Evolutionary conservation across 2,888 invertebrate genomes (phyloP).

Genomic region (Chouioia cunea): DNA sequence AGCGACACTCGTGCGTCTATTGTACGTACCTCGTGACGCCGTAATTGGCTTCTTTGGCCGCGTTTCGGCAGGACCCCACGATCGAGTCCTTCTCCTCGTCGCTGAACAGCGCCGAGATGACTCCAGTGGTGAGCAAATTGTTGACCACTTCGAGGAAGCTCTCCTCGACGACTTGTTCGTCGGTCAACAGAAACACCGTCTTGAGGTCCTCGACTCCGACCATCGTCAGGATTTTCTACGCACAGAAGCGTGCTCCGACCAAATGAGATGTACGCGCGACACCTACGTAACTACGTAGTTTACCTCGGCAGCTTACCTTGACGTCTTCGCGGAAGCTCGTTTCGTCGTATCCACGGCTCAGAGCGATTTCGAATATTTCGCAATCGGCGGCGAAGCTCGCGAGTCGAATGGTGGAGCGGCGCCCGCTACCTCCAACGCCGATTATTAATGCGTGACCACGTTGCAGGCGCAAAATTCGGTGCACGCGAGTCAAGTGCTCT

Average conservation of each 20-base stretch:
- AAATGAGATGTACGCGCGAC: too few relatives aligned
- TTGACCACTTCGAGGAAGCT: conserved; percentile 91
- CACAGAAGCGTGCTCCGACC: too few relatives aligned
- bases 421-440: conserved; percentile 92
- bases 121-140: conserved; percentile 90
- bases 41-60: conserved; percentile 79
- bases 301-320: too few relatives aligned
- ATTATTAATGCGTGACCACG: conserved; percentile 87
- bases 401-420: conserved; percentile 83
- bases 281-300: too few relatives aligned
- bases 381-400: conserved; percentile 88
- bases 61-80: conserved; percentile 77
- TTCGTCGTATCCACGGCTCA: conserved; percentile 90
- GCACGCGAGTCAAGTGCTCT: conserved; percentile 90
- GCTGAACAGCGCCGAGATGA: conserved; percentile 86
- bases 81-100: conserved; percentile 92
- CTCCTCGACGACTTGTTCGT: conserved; percentile 85
- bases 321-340: conserved; percentile 87
- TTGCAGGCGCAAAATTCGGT: conserved; percentile 86
- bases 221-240: conserved; percentile 75
- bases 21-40: conserved; percentile 77
- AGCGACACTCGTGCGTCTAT: too few relatives aligned
- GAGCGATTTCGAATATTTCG: conserved; percentile 84
- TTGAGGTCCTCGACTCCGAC: conserved; percentile 85
- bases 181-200: conserved; percentile 86